Evolutionary conservation across 2,113 vertebrate genomes (phyloP), one percentile per base, ranked within the genome.

Genomic region (Otocyon megalotis): DNA sequence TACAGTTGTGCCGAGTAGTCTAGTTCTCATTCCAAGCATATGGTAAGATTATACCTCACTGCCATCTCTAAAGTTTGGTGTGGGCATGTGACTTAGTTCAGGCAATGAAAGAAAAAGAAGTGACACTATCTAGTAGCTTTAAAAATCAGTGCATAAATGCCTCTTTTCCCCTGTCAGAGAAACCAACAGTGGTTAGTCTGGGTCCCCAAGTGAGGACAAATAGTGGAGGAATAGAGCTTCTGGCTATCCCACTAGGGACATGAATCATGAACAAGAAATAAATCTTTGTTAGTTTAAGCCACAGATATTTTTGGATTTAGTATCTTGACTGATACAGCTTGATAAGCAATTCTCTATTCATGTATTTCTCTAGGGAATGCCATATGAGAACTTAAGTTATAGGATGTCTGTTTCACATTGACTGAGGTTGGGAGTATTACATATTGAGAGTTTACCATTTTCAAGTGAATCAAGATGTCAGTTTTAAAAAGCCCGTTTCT

Each of bases 381-480:
- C 37, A 62, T 30, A 53, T 58, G 43, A 85, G 69, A 93, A 74
- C 32, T 60, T 54, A 88, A 83, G 9, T 50, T 88, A n/a, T 48
- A 67, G 26, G 13, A 10, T 35, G 10, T 88, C 35, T 90, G 58
- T 67, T 60, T 88, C 79, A 80, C 19, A 84, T 1, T 72, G 50
- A 56, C 15, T 65, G 53, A 96, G 30, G 32, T 28, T 93, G 69
- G 22, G n/a, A 82, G 58, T 77, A 22, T 62, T 84, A 80, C 0
- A 93, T 24, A 80, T 71, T 65, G 56, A 83, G 20, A 93, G 32
- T 88, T 91, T 50, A 84, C 90, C 81, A 89, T 76, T 88, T 97
- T 96, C 90, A 91, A 95, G 7, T 88, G 20, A 95, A 95, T 67
- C 63, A 91, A 96, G 65, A 95, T 93, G 83, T 81, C 30, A 81